Percentiles rank a stretch among this genome's conserved stretches.
These are phyloP conservation scores for Parazoanthus atlanticus DNA, from an alignment of 92 coral and sea anemone genomes.

Conservation along the genomic window DNA sequence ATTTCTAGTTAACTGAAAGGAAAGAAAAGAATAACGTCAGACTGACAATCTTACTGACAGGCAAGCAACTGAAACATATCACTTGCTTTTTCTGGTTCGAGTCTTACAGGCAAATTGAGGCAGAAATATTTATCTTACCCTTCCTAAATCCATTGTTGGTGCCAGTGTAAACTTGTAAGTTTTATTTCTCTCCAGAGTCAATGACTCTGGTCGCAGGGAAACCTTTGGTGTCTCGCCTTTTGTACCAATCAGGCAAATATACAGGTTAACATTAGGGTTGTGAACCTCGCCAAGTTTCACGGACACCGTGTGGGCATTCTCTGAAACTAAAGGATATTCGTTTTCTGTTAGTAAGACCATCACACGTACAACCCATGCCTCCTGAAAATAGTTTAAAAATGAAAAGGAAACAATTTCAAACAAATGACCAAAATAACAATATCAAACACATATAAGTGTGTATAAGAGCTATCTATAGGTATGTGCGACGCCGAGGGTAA, in stretches of 20 bases:
- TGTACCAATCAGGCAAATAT: constrained; percentile 77
- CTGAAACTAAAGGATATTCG: constrained; percentile 49
- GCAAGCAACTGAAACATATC: not conserved
- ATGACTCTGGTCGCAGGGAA: constrained; percentile 77
- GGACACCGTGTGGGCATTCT: constrained; percentile 79
- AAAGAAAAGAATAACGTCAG: no score
- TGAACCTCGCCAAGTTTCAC: constrained; percentile 85
- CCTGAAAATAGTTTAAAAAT: no score
- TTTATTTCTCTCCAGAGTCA: constrained; percentile 73
- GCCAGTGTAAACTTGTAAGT: constrained; percentile 85
- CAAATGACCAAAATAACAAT: no score
- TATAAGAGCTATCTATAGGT: no score
- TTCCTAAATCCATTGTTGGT: constrained; percentile 83
- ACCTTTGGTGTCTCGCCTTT: constrained; percentile 91
- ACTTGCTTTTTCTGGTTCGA: no score
- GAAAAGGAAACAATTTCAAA: no score
- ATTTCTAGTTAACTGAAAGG: not conserved
- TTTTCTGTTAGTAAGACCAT: not conserved
- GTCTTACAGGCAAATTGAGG: no score
- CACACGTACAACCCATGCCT: no score
- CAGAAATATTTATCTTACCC: constrained; percentile 43
- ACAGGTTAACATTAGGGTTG: constrained; percentile 76
- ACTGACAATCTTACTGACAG: not conserved
- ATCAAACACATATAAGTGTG: no score
- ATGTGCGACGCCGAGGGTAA: no score